Evolutionary conservation across 2,797 vertebrate genomes (phyloP).

Genomic region (Schizothorax lantsangensis): DNA sequence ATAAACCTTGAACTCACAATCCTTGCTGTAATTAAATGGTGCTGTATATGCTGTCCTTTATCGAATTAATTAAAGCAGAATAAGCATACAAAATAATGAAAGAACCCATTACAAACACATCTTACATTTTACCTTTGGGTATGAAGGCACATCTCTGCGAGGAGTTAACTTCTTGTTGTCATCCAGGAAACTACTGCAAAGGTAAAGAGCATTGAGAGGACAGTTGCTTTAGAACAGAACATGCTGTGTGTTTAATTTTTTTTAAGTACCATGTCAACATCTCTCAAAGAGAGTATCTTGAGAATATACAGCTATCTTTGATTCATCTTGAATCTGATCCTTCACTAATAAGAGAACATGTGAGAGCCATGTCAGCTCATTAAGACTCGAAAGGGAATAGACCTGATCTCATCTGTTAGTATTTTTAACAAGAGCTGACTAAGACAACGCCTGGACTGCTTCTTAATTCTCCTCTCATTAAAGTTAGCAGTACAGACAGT

Average conservation of each 20-base stretch:
- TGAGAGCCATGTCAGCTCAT: slow-evolving; percentile 47
- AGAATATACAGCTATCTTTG: slow-evolving; percentile 16
- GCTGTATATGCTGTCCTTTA: neutral
- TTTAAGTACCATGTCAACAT: neutral
- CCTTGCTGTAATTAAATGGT: neutral
- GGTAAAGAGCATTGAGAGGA: slow-evolving; percentile 62
- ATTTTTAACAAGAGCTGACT: slow-evolving; percentile 44
- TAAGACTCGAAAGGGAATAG: slow-evolving; percentile 25
- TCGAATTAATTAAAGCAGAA: neutral
- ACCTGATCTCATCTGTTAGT: slow-evolving; percentile 18
- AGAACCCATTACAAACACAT: neutral
- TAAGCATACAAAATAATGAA: neutral
- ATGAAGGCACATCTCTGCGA: slow-evolving; percentile 84
- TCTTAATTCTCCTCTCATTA: slow-evolving; percentile 38
- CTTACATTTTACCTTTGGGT: slow-evolving; percentile 85
- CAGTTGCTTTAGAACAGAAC: slow-evolving; percentile 5
- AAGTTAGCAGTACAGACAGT: neutral
- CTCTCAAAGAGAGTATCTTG: neutral
- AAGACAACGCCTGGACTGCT: slow-evolving; percentile 15
- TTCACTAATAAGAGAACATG: slow-evolving; percentile 32
- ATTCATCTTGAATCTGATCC: slow-evolving; percentile 9
- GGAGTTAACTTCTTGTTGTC: slow-evolving; percentile 85
- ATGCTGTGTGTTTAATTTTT: neutral
- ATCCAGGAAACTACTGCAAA: slow-evolving; percentile 84
- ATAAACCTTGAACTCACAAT: neutral